Evolutionary conservation across 2,797 vertebrate species (phyloP).

Genomic region (Microctenopoma stevenorrisi): DNA sequence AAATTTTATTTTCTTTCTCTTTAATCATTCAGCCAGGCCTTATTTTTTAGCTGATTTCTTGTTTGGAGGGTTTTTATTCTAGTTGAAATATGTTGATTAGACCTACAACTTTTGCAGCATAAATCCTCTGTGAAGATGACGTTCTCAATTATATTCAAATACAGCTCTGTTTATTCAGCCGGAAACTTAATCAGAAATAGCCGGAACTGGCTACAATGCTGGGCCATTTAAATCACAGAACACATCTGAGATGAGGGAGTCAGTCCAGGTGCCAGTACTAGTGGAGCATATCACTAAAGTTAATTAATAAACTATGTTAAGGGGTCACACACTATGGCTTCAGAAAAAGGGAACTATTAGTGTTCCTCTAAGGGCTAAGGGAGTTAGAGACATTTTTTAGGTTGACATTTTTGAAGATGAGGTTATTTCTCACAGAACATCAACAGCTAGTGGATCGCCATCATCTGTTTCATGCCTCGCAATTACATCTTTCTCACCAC

Average conservation of each 20-base stretch:
- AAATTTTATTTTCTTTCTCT: neutral
- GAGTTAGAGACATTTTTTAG: neutral
- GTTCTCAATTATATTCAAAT: no score
- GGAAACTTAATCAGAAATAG: no score
- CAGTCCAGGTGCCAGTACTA: neutral
- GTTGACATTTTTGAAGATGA: neutral
- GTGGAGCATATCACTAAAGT: neutral
- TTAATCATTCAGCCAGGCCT: neutral
- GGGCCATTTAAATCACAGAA: neutral
- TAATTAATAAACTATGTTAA: neutral
- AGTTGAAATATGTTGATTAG: neutral
- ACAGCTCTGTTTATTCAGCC: no score
- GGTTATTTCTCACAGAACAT: neutral
- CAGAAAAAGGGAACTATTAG: neutral
- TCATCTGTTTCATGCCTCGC: neutral
- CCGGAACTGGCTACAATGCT: no score
- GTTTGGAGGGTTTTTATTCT: no score
- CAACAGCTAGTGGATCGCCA: no score
- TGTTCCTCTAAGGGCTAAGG: no score
- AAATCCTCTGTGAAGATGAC: no score
- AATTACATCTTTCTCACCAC: neutral
- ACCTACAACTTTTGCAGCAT: neutral
- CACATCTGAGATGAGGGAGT: neutral
- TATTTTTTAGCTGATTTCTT: neutral
- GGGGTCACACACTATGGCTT: neutral